A percentile compares a stretch with the other conserved stretches of the same genome.
phyloP scores from a whole-genome alignment of 2,113 vertebrate genomes.

The Sterna hirundo region DNA sequence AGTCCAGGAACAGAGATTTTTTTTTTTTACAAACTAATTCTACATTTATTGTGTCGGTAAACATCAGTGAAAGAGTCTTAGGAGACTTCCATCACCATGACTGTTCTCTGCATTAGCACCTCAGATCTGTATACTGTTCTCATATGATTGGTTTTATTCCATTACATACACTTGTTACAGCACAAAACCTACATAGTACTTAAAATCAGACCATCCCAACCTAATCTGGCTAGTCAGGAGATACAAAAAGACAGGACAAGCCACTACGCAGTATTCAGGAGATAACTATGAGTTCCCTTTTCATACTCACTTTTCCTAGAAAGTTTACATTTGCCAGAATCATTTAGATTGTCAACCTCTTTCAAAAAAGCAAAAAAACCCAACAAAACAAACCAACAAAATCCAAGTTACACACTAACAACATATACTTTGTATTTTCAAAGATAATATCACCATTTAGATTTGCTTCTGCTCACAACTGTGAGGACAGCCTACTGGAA shows the following conservation, averaged over 20 bases:
- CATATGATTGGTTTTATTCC: neutral
- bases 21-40: neutral
- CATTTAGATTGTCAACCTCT: neutral
- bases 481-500: neutral
- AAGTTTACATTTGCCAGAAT: neutral
- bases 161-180: neutral
- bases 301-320: neutral
- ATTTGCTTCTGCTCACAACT: neutral
- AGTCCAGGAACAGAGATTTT: neutral
- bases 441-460: neutral
- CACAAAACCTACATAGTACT: neutral
- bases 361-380: neutral
- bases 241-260: neutral
- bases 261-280: neutral
- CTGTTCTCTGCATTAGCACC: neutral
- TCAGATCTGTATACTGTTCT: neutral
- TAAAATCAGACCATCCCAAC: neutral
- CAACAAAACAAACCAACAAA: no score
- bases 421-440: neutral
- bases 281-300: neutral
- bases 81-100: neutral
- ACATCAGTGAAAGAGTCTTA: neutral
- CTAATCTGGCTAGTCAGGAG: neutral
- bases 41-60: neutral
- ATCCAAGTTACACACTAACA: fast-evolving